phyloP scores from a whole-genome alignment of 1,140 invertebrate species.

The Sinella curviseta region DNA sequence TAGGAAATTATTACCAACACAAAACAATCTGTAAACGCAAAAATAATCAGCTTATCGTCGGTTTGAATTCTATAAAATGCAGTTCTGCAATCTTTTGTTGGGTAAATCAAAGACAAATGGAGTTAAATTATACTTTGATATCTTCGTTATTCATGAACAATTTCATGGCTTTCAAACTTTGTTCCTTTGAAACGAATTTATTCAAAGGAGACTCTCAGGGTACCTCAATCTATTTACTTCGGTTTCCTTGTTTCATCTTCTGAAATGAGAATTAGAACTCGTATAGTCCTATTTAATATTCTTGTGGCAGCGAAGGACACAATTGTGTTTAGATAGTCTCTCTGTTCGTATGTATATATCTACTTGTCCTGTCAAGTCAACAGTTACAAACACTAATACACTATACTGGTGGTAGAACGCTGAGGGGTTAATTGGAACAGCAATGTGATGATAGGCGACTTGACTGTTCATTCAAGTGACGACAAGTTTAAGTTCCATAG shows the following conservation, averaged over 20 bases:
- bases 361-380: not conserved
- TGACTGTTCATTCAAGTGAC: slow-evolving; percentile 14
- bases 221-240: not conserved
- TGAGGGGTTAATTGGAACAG: slow-evolving; percentile 14
- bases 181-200: not conserved
- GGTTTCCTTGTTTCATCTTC: not conserved
- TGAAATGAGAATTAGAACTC: not conserved
- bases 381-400: not conserved
- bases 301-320: too few relatives aligned
- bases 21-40: too few relatives aligned
- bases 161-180: slow-evolving; percentile 7
- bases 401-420: not conserved
- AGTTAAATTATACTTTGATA: too few relatives aligned
- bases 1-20: too few relatives aligned
- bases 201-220: not conserved
- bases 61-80: too few relatives aligned
- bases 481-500: not conserved
- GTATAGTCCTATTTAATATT: too few relatives aligned
- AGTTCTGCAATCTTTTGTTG: too few relatives aligned
- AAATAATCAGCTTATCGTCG: too few relatives aligned
- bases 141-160: not conserved
- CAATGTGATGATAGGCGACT: slow-evolving; percentile 8
- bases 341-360: not conserved
- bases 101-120: too few relatives aligned
- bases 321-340: not conserved